A percentile compares a stretch with the other conserved stretches of the same genome.
These are phyloP conservation scores for Channa maculata DNA, from an alignment of 2,113 vertebrate species.

Conservation along the genomic window DNA sequence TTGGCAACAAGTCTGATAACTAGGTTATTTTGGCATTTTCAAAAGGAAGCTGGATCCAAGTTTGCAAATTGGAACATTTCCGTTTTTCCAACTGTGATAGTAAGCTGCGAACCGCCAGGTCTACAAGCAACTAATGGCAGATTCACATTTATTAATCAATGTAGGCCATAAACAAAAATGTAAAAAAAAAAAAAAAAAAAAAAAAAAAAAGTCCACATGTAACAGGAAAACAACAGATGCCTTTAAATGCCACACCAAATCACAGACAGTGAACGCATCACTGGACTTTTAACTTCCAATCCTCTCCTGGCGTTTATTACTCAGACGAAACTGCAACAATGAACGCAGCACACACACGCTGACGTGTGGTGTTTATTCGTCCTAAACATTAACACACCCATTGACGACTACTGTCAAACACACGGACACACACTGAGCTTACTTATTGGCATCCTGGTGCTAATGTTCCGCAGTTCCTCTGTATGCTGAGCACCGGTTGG, in stretches of 20 bases:
- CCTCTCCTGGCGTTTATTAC: neutral
- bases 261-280: slow-evolving; percentile 53
- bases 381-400: too few relatives aligned
- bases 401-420: neutral
- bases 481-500: slow-evolving; percentile 1
- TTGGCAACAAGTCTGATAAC: too few relatives aligned
- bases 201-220: neutral
- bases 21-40: too few relatives aligned
- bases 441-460: slow-evolving; percentile 77
- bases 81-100: too few relatives aligned
- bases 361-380: too few relatives aligned
- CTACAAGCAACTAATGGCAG: too few relatives aligned
- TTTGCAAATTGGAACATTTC: too few relatives aligned
- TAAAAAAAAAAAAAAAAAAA: too few relatives aligned
- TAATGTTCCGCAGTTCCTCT: slow-evolving; percentile 55
- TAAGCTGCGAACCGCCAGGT: too few relatives aligned
- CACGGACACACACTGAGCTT: slow-evolving; percentile 35
- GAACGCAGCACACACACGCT: slow-evolving; percentile 11
- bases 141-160: too few relatives aligned
- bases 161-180: too few relatives aligned
- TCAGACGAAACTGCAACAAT: slow-evolving; percentile 12
- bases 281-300: slow-evolving; percentile 16
- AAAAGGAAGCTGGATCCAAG: too few relatives aligned
- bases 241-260: neutral
- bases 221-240: neutral